These are phyloP conservation scores for Fregata magnificens DNA, from an alignment of 2,113 vertebrate genomes.

Conservation along the genomic window DNA sequence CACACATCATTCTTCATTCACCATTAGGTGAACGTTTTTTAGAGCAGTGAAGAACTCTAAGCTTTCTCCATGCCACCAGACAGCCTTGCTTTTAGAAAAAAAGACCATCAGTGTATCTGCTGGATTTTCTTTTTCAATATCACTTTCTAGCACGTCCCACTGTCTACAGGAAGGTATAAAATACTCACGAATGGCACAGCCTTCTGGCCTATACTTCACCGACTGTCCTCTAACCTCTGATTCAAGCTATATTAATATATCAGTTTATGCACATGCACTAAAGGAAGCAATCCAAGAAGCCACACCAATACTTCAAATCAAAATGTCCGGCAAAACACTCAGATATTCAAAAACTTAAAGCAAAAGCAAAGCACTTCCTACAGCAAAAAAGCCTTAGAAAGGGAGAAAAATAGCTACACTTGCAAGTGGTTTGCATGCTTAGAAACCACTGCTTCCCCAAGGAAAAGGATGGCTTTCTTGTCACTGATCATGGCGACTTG, in stretches of 20 bases:
- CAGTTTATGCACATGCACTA: neutral
- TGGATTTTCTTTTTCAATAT: neutral
- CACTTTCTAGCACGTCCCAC: neutral
- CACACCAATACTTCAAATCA: neutral
- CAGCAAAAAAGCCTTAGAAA: neutral
- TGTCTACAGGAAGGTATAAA: neutral
- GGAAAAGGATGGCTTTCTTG: neutral
- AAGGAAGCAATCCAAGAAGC: neutral
- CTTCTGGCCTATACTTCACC: neutral
- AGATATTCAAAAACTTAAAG: neutral
- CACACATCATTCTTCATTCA: neutral
- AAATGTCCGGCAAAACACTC: neutral
- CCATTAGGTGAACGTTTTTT: neutral
- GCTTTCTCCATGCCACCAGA: neutral
- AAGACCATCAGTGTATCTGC: neutral
- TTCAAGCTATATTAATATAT: neutral
- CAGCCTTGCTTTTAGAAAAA: neutral
- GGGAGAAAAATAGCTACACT: neutral
- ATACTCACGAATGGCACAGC: fast-evolving
- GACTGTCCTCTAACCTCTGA: neutral
- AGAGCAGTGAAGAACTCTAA: neutral
- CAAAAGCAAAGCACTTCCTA: neutral
- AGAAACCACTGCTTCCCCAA: neutral
- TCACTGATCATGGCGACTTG: fast-evolving
- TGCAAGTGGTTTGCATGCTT: neutral